These are phyloP conservation scores for Glandiceps talaboti DNA, from an alignment of 53 echinoderm and acorn worm genomes.

Conservation along the genomic window DNA sequence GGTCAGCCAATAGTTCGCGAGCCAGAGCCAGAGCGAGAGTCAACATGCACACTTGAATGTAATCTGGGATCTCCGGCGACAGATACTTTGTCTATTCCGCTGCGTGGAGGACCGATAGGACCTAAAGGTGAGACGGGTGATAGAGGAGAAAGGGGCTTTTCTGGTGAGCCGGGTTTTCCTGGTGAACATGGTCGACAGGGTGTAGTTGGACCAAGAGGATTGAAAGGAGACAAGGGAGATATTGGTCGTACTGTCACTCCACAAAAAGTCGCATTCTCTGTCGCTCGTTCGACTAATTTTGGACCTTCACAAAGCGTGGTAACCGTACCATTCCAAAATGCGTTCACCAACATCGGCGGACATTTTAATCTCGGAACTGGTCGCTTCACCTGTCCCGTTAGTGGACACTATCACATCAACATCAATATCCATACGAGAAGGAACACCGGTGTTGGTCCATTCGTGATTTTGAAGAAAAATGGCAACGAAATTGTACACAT, in stretches of 20 bases:
- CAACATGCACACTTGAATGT: neutral
- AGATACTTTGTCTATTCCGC: neutral
- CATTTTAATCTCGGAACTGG: neutral
- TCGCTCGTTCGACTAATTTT: neutral
- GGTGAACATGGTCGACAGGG: neutral
- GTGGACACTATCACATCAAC: neutral
- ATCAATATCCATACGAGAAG: neutral
- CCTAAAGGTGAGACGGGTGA: neutral
- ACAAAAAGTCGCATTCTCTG: neutral
- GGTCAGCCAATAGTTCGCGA: no score
- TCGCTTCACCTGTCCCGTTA: neutral
- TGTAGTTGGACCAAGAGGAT: neutral
- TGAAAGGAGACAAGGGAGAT: neutral
- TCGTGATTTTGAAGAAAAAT: neutral
- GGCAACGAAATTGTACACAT: neutral
- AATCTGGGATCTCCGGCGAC: neutral
- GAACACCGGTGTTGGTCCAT: neutral
- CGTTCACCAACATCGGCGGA: neutral
- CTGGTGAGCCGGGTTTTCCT: neutral
- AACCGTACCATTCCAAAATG: neutral
- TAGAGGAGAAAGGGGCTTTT: neutral
- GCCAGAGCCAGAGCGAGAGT: neutral
- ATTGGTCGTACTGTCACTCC: neutral
- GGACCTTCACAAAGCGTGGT: neutral
- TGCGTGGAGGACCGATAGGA: neutral